Evolutionary conservation across 1,140 invertebrate genomes (phyloP).

Genomic region (Drosophila tristis): DNA sequence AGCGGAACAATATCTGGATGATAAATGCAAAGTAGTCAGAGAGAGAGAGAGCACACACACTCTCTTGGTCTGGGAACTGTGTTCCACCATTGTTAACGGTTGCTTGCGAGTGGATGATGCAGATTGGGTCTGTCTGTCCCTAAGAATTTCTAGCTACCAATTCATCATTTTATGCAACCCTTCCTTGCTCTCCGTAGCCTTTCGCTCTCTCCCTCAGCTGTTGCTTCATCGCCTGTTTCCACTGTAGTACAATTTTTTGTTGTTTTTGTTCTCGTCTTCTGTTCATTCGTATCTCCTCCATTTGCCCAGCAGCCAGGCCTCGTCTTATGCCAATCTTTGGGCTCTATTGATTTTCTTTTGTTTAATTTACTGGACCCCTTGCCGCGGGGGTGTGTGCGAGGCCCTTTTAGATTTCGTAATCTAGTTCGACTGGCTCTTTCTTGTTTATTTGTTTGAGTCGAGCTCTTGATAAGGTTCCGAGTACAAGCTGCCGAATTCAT

Average conservation of each 20-base stretch:
- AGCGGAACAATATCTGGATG: slow-evolving; percentile 16
- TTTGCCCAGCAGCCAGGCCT: too few relatives aligned
- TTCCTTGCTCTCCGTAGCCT: slow-evolving; percentile 8
- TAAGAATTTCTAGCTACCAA: too few relatives aligned
- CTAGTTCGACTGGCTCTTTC: too few relatives aligned
- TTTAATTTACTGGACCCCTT: slow-evolving; percentile 37
- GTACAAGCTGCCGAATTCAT: too few relatives aligned
- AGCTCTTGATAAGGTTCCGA: too few relatives aligned
- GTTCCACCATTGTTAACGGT: slow-evolving; percentile 62
- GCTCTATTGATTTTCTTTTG: slow-evolving; percentile 60
- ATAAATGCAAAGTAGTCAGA: slow-evolving; percentile 12
- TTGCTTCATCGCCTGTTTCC: slow-evolving; percentile 26
- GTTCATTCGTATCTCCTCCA: background rate
- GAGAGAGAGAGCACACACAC: slow-evolving; percentile 6
- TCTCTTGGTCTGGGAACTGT: background rate
- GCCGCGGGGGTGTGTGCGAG: slow-evolving; percentile 6
- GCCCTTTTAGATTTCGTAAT: slow-evolving; percentile 24
- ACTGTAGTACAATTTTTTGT: slow-evolving; percentile 15
- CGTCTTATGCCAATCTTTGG: slow-evolving; percentile 55
- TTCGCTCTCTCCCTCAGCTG: slow-evolving; percentile 3
- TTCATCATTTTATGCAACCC: slow-evolving; percentile 17
- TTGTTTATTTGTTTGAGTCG: too few relatives aligned
- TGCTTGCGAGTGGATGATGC: background rate
- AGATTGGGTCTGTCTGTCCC: background rate
- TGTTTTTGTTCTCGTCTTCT: background rate